Conservation (phyloP, 1,140 invertebrate species). For the Drosophila yakuba region DNA sequence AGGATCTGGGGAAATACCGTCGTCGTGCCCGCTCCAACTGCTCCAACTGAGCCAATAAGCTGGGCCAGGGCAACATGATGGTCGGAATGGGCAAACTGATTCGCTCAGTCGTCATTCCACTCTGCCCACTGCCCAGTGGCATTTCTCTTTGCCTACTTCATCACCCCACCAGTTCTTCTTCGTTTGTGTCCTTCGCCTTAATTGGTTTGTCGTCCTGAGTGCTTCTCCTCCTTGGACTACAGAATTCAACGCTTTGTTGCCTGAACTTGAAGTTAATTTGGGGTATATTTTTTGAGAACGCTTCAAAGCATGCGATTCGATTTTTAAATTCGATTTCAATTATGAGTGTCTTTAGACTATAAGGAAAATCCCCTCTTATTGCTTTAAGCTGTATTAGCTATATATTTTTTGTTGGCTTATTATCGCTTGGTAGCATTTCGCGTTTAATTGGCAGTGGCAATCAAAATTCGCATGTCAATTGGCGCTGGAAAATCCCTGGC, state of each 20-base stretch:
- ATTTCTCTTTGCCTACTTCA: neutral
- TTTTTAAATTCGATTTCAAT: neutral
- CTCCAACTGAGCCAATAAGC: slow-evolving; percentile 43
- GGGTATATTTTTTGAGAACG: neutral
- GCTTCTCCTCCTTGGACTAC: neutral
- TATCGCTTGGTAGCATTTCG: slow-evolving; percentile 14
- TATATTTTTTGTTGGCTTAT: slow-evolving; percentile 19
- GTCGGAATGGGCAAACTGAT: slow-evolving; percentile 25
- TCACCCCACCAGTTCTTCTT: neutral
- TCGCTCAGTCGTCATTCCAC: slow-evolving; percentile 19
- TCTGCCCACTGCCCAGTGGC: neutral
- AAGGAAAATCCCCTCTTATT: slow-evolving; percentile 11
- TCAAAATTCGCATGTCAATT: slow-evolving; percentile 29
- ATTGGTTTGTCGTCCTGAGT: slow-evolving; percentile 45
- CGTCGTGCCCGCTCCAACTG: slow-evolving; percentile 7
- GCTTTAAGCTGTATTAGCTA: slow-evolving; percentile 2
- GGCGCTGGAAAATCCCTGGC: slow-evolving; percentile 9
- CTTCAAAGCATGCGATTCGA: too few relatives aligned
- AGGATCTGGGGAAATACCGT: neutral
- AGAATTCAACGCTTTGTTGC: neutral
- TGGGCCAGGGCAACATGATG: slow-evolving; percentile 23
- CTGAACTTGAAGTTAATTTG: neutral
- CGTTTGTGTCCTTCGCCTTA: slow-evolving; percentile 24
- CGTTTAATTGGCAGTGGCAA: slow-evolving; percentile 11
- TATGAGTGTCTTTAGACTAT: neutral